Conservation (phyloP, 2,113 vertebrate species). For the Cyprinus carpio region DNA sequence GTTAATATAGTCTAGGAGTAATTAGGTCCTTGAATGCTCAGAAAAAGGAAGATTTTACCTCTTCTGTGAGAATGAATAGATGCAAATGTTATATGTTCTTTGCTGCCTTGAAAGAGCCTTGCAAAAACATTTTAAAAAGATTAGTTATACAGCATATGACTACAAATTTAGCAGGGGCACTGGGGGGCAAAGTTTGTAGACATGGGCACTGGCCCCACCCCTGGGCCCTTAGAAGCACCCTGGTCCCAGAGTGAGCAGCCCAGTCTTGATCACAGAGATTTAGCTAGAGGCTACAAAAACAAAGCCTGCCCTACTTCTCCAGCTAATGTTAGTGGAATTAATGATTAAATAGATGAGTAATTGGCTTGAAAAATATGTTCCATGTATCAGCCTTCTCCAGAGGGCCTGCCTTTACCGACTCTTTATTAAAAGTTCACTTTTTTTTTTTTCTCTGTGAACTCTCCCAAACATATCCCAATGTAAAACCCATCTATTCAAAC, state of each 20-base stretch:
- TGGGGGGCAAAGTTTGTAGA: background rate
- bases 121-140: background rate
- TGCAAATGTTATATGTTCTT: background rate
- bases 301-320: constrained; percentile 48
- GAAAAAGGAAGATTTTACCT: background rate
- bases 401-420: background rate
- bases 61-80: background rate
- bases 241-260: constrained; percentile 21
- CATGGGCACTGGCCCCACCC: background rate
- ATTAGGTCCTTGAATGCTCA: background rate
- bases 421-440: constrained; percentile 19
- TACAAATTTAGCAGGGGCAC: background rate
- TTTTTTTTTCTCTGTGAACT: background rate
- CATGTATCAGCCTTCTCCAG: background rate
- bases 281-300: constrained; percentile 61
- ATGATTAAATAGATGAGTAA: constrained; percentile 64
- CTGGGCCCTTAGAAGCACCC: background rate
- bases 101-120: background rate
- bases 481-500: background rate
- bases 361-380: constrained; percentile 59
- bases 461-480: constrained; percentile 7
- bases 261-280: constrained; percentile 58
- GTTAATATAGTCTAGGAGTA: background rate
- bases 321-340: constrained; percentile 59
- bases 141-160: background rate